A percentile compares a stretch with the other conserved stretches of the same genome.
phyloP scores from a whole-genome alignment of 2,888 invertebrate species.

The Apamea sordens region DNA sequence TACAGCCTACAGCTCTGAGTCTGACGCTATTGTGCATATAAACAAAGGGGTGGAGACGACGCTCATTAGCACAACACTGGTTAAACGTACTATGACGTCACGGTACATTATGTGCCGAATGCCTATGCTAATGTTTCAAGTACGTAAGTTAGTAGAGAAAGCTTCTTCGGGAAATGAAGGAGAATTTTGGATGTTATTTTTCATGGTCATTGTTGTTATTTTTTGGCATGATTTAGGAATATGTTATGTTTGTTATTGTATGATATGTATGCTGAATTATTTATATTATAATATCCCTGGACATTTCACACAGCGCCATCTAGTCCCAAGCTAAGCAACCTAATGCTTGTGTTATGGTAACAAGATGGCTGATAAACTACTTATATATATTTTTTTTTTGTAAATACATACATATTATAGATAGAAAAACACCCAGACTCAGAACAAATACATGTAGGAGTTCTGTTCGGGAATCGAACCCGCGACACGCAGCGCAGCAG shows the following conservation, averaged over 20 bases:
- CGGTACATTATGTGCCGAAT: slow-evolving; percentile 24
- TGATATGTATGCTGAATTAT: not conserved
- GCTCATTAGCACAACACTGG: slow-evolving; percentile 72
- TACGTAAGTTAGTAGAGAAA: not conserved
- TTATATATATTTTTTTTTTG: no score
- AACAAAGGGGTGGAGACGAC: slow-evolving; percentile 75
- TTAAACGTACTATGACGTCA: slow-evolving; percentile 47
- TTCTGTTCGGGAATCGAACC: no score
- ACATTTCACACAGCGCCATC: no score
- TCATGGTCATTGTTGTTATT: not conserved
- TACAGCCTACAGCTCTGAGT: slow-evolving; percentile 67
- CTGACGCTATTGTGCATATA: slow-evolving; percentile 76
- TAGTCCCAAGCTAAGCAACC: no score
- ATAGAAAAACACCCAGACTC: no score
- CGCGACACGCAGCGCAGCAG: no score
- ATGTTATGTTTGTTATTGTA: slow-evolving; percentile 6
- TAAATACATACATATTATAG: no score
- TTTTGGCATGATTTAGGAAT: slow-evolving; percentile 20
- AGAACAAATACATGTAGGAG: no score
- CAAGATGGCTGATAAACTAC: no score
- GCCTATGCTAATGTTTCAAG: slow-evolving; percentile 21
- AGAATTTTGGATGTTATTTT: slow-evolving; percentile 1
- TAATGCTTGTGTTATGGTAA: no score
- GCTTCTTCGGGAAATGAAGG: slow-evolving; percentile 12
- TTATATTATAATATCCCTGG: no score